phyloP scores from a whole-genome alignment of 2,888 invertebrate genomes.

The Dexiosoma caninum region DNA sequence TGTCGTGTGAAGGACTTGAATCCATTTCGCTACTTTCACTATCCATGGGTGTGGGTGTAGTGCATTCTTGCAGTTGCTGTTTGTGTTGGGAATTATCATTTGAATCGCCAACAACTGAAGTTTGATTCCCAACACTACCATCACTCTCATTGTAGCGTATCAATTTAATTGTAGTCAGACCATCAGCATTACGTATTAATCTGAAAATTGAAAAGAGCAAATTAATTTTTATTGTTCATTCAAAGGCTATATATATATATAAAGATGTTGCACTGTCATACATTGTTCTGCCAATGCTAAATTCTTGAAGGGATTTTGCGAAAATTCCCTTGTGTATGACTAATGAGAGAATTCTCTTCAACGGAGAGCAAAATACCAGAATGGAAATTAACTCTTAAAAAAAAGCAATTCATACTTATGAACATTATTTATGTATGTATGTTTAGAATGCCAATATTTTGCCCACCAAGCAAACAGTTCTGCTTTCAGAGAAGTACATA shows the following conservation, averaged over 20 bases:
- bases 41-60: slow-evolving; percentile 57
- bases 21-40: slow-evolving; percentile 59
- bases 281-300: too few species aligned
- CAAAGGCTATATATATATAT: background rate
- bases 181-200: slow-evolving; percentile 78
- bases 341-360: too few species aligned
- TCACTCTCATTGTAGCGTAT: slow-evolving; percentile 75
- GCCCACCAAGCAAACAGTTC: too few species aligned
- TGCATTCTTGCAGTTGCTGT: slow-evolving; percentile 39
- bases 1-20: slow-evolving; percentile 50
- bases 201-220: slow-evolving; percentile 63
- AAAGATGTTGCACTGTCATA: too few species aligned
- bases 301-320: too few species aligned
- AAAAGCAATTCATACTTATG: too few species aligned
- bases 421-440: too few species aligned
- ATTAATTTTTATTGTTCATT: background rate
- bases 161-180: slow-evolving; percentile 77
- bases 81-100: slow-evolving; percentile 53
- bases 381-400: too few species aligned
- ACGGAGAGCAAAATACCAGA: too few species aligned
- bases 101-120: slow-evolving; percentile 50
- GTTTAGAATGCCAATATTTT: too few species aligned
- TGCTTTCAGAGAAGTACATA: too few species aligned
- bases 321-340: too few species aligned
- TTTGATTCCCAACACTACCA: slow-evolving; percentile 13